Conservation (phyloP, 2,797 vertebrate species). For the Pteronotus mesoamericanus region DNA sequence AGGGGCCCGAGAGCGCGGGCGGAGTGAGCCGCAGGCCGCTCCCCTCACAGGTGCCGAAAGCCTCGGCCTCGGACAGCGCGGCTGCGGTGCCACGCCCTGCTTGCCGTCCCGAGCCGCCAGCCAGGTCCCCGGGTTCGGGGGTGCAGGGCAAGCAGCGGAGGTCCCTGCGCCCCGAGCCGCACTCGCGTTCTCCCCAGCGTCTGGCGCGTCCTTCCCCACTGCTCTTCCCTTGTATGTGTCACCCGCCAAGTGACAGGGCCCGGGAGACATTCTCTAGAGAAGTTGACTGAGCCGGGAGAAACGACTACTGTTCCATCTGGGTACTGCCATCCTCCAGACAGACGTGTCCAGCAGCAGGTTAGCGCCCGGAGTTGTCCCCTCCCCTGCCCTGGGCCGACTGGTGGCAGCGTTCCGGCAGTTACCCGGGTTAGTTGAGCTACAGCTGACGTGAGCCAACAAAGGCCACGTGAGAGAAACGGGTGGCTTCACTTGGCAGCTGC, state of each 20-base stretch:
- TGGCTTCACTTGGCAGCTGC: slow-evolving; percentile 63
- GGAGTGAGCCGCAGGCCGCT: neutral
- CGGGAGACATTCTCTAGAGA: fast-evolving
- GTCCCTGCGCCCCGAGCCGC: fast-evolving
- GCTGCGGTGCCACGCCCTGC: neutral
- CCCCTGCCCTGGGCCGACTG: fast-evolving
- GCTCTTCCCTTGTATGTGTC: fast-evolving
- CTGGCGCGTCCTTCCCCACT: fast-evolving
- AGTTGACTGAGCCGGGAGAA: neutral
- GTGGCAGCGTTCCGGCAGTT: fast-evolving
- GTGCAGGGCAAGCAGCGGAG: neutral
- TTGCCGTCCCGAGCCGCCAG: no score
- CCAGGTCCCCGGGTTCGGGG: neutral
- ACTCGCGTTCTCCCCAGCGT: neutral
- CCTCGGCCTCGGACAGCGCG: fast-evolving
- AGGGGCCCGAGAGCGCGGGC: neutral
- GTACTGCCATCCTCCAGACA: fast-evolving
- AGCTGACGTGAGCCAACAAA: slow-evolving; percentile 83
- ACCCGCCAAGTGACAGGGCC: fast-evolving
- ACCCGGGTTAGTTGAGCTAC: neutral
- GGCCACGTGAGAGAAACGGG: slow-evolving; percentile 79
- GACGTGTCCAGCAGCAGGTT: neutral
- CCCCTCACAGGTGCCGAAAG: neutral
- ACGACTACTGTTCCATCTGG: neutral
- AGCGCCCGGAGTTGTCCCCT: fast-evolving